A percentile compares a stretch with the other conserved stretches of the same genome.
These are phyloP conservation scores for Poecilus cupreus DNA, from an alignment of 2,888 invertebrate species.

Conservation along the genomic window DNA sequence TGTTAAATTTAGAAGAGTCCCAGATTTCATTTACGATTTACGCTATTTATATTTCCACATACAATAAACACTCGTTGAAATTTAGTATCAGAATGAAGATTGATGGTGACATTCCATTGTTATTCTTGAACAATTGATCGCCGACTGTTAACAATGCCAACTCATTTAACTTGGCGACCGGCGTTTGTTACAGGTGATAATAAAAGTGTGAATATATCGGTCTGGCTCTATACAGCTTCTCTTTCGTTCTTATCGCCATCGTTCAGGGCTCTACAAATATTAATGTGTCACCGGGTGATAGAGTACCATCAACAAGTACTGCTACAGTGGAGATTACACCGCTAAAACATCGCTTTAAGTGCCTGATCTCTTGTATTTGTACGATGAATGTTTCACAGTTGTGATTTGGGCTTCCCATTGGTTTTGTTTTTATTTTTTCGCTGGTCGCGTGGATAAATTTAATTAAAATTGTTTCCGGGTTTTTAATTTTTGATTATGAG, in stretches of 20 bases:
- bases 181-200: constrained; percentile 26
- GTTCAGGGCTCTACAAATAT: constrained; percentile 37
- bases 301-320: constrained; percentile 6
- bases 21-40: background rate
- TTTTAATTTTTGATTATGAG: constrained; percentile 12
- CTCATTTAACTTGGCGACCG: constrained; percentile 40
- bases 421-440: background rate
- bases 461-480: constrained; percentile 16
- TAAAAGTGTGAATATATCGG: constrained; percentile 26
- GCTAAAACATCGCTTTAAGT: background rate
- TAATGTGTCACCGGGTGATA: constrained; percentile 40
- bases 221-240: background rate
- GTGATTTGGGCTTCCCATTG: background rate
- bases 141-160: constrained; percentile 28
- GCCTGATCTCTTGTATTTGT: background rate
- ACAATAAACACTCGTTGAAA: constrained; percentile 2
- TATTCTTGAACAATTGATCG: constrained; percentile 43
- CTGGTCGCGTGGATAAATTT: background rate
- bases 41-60: background rate
- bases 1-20: too few relatives aligned
- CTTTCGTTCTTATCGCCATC: constrained; percentile 4
- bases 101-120: constrained; percentile 28
- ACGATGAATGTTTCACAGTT: background rate
- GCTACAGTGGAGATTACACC: background rate
- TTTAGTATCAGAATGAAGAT: constrained; percentile 31